Evolutionary conservation across 2,797 vertebrate species (phyloP).

Genomic region (Thamnophis elegans): DNA sequence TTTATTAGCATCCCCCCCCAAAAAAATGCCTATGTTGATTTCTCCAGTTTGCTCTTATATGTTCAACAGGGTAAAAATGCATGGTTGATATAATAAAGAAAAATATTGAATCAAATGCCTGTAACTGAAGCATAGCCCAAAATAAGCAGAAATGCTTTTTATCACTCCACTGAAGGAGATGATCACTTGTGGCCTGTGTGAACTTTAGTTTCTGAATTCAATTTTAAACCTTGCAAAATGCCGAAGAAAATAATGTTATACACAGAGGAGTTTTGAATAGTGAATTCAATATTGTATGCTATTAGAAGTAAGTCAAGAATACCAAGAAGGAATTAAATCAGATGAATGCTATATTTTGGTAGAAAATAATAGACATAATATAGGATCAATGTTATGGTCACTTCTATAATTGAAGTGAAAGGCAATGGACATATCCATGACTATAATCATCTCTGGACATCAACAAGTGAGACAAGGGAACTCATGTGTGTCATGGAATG

Average conservation of each 20-base stretch:
- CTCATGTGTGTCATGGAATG: not conserved
- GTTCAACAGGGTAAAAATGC: slow-evolving; percentile 19
- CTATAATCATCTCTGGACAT: not conserved
- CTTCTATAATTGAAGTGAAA: too few species aligned
- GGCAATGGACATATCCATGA: not conserved
- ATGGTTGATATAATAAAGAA: slow-evolving; percentile 7
- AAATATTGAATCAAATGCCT: slow-evolving; percentile 35
- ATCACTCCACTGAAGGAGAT: slow-evolving; percentile 33
- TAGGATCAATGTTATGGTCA: not conserved
- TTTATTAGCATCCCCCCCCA: not conserved
- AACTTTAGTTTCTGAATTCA: slow-evolving; percentile 16
- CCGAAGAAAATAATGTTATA: not conserved
- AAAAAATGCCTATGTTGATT: slow-evolving; percentile 10
- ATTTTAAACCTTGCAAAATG: slow-evolving; percentile 5
- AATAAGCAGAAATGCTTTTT: slow-evolving; percentile 23
- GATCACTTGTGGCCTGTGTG: slow-evolving; percentile 4
- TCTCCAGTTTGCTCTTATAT: slow-evolving; percentile 22
- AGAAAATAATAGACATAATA: not conserved
- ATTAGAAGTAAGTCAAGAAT: not conserved
- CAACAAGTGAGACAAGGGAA: not conserved
- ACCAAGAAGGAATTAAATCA: not conserved
- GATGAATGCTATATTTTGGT: not conserved
- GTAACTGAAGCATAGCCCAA: slow-evolving; percentile 46
- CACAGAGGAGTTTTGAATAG: not conserved
- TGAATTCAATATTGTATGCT: not conserved